phyloP scores from a whole-genome alignment of 1,140 invertebrate species.

The Macrotrachela quadricornifera region DNA sequence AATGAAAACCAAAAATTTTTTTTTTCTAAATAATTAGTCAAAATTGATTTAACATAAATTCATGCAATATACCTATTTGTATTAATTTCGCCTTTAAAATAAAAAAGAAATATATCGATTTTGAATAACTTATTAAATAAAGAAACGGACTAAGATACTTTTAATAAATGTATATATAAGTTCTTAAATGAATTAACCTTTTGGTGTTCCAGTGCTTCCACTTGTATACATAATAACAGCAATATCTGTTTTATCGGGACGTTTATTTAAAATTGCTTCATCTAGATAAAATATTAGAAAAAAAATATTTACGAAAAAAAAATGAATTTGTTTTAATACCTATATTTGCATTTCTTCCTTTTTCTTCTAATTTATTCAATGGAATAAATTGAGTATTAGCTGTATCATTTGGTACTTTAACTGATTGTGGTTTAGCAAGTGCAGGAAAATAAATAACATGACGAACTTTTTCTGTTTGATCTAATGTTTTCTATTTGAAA shows the following conservation, averaged over 20 bases:
- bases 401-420: slow-evolving; percentile 20
- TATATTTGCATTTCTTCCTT: slow-evolving; percentile 25
- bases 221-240: slow-evolving; percentile 92
- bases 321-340: slow-evolving; percentile 7
- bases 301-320: too few species aligned
- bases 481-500: slow-evolving; percentile 12
- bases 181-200: too few species aligned
- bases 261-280: slow-evolving; percentile 15
- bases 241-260: slow-evolving; percentile 39
- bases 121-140: too few species aligned
- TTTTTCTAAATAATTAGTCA: too few species aligned
- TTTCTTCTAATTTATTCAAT: slow-evolving; percentile 38
- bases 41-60: too few species aligned
- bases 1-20: too few species aligned
- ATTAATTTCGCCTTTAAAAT: too few species aligned
- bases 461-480: slow-evolving; percentile 26
- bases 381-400: slow-evolving; percentile 42
- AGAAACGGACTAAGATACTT: too few species aligned
- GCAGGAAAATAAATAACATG: slow-evolving; percentile 45
- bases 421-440: too few species aligned
- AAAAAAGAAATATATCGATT: too few species aligned
- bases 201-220: slow-evolving; percentile 71
- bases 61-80: too few species aligned
- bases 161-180: too few species aligned
- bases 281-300: not conserved